These are phyloP conservation scores for Caranx ignobilis DNA, from an alignment of 2,113 vertebrate species.

Conservation along the genomic window DNA sequence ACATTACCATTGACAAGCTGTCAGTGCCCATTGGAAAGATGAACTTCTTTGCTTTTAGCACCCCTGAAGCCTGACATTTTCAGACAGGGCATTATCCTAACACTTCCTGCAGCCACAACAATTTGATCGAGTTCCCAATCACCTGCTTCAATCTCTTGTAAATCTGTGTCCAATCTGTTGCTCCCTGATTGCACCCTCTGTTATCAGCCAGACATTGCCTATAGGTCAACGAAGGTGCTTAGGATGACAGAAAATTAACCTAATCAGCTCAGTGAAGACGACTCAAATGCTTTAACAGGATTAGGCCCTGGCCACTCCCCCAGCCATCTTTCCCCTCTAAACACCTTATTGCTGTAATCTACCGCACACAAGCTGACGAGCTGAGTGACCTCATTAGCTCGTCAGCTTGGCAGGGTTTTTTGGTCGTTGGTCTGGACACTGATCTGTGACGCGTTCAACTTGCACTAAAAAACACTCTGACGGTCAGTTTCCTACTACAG, in stretches of 20 bases:
- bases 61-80: not conserved
- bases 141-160: constrained; percentile 40
- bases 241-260: constrained; percentile 63
- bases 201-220: constrained; percentile 33
- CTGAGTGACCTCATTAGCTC: constrained; percentile 70
- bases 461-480: not conserved
- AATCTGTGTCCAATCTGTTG: constrained; percentile 74
- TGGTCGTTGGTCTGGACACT: constrained; percentile 11
- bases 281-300: constrained; percentile 81
- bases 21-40: constrained; percentile 20
- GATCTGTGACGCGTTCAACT: constrained; percentile 35
- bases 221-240: constrained; percentile 60
- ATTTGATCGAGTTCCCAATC: constrained; percentile 34
- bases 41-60: constrained; percentile 4
- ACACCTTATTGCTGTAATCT: constrained; percentile 75
- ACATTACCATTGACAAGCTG: constrained; percentile 24
- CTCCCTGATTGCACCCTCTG: constrained; percentile 30
- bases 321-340: constrained; percentile 64
- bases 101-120: constrained; percentile 63
- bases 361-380: constrained; percentile 34
- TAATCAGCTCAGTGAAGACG: constrained; percentile 79
- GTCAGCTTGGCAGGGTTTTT: constrained; percentile 19
- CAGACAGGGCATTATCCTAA: constrained; percentile 58
- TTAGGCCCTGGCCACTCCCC: constrained; percentile 69
- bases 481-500: not conserved